Evolutionary conservation across 2,113 vertebrate genomes (phyloP), one percentile per base, ranked within the genome.

Genomic region (Megalops atlanticus): DNA sequence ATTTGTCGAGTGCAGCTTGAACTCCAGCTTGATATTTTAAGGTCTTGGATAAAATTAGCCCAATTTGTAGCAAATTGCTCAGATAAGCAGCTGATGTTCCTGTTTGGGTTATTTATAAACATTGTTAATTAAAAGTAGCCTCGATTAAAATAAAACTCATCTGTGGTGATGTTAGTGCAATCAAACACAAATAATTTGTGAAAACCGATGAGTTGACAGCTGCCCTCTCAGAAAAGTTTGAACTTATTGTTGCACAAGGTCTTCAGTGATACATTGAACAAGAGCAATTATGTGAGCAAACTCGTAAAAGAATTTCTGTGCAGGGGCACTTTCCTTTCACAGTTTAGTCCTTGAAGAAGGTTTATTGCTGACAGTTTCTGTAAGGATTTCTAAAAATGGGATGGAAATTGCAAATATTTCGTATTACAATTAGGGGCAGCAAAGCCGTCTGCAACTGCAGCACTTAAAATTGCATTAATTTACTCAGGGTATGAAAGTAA

Each of bases 311-410:
- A 43, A 69, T 38, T 38, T 78, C 69, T 45, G 43, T 68, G 54
- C 83, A 84, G 75, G 80, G 78, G 16, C 41, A 52, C 33, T 39
- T 78, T 75, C 79, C 72, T 80, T 76, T 75, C 68, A 45, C 75
- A 24, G 70, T 52, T 31, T 43, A 84, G 80, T 81, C 85, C 84
- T 86, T 87, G 80, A 69, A 71, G 77, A 77, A 76, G 73, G 85
- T 87, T 86, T 87, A 84, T 85, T 49, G 76, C 81, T 18, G 40
- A 16, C 38, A 21, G 77, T 18, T 27, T 71, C 75, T 45, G 58
- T 73, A 80, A 84, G 43, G 45, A 85, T 84, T 74, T 80, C 83
- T 81, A 79, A 86, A 86, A 82, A 87, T 78, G 81, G 82, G 84
- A 82, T 82, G 69, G 75, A 85, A 83, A 84, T 71, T 76, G 76